phyloP scores from a whole-genome alignment of 2,888 invertebrate species.

The Chelonus formosanus region DNA sequence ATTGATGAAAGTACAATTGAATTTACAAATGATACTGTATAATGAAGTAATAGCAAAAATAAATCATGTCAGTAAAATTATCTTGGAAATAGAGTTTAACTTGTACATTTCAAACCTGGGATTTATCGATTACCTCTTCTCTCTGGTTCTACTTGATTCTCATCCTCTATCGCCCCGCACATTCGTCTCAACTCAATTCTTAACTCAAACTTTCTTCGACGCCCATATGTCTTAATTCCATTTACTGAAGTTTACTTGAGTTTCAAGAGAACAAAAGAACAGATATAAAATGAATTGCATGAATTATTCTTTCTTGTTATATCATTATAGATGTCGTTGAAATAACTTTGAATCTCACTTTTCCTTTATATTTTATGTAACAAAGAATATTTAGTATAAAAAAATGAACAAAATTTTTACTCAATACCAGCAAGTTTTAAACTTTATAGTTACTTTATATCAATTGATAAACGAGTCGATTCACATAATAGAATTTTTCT shows the following conservation, averaged over 20 bases:
- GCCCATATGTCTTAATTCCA: conserved; percentile 49
- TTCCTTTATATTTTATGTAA: conserved; percentile 1
- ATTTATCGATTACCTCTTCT: conserved; percentile 16
- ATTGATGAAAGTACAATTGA: no score
- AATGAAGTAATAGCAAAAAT: neutral
- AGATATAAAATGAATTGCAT: conserved; percentile 21
- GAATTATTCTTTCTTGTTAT: conserved; percentile 30
- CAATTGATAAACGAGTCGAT: conserved; percentile 9
- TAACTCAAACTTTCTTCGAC: conserved; percentile 44
- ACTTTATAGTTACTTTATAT: conserved; percentile 9
- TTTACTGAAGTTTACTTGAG: conserved; percentile 43
- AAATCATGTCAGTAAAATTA: conserved; percentile 1
- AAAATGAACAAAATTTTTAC: neutral
- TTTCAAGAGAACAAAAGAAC: conserved; percentile 9
- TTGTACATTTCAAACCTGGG: neutral
- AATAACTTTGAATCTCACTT: neutral
- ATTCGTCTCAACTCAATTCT: conserved; percentile 33
- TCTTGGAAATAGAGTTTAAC: neutral
- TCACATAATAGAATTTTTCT: conserved; percentile 6
- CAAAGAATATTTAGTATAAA: neutral
- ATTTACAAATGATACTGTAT: neutral
- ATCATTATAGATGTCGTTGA: neutral
- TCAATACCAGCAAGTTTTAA: neutral
- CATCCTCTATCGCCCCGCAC: conserved; percentile 17
- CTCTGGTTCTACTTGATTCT: conserved; percentile 2